Evolutionary conservation across 2,113 vertebrate genomes (phyloP).

Genomic region (Pteruthius melanotis): DNA sequence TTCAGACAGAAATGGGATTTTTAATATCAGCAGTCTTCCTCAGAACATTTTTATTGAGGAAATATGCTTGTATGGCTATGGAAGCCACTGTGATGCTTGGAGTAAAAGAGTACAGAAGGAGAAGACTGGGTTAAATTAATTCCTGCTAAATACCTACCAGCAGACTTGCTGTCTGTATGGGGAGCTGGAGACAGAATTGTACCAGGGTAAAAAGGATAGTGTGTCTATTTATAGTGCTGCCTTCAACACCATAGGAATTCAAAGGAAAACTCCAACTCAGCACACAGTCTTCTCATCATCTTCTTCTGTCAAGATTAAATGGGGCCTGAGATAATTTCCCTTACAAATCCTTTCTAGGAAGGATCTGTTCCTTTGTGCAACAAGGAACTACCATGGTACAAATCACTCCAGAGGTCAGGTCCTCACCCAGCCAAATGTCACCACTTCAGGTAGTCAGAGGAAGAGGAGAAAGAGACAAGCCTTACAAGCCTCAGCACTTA

Average conservation of each 20-base stretch:
- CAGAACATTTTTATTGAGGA: constrained; percentile 13
- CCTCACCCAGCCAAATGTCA: background rate
- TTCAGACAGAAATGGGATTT: background rate
- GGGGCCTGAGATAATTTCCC: background rate
- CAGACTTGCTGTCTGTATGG: constrained; percentile 25
- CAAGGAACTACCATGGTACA: background rate
- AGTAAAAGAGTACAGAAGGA: background rate
- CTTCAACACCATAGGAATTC: constrained; percentile 56
- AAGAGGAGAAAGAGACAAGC: background rate
- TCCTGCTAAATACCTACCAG: constrained; percentile 49
- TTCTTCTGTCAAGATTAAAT: constrained; percentile 54
- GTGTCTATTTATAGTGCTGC: constrained; percentile 51
- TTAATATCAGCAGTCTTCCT: constrained; percentile 11
- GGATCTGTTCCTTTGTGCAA: background rate
- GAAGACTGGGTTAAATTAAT: constrained; percentile 55
- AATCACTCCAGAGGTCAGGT: background rate
- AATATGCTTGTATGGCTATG: background rate
- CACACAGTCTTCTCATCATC: constrained; percentile 51
- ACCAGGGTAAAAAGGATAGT: constrained; percentile 50
- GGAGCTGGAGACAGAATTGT: constrained; percentile 23
- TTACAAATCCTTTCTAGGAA: constrained; percentile 2
- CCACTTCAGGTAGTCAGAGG: background rate
- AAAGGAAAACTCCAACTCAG: constrained; percentile 55
- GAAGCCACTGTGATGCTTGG: background rate
- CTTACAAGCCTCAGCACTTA: background rate